These are phyloP conservation scores for Aurelia aurita DNA, from an alignment of 30 jellyfish, hydroid and myxozoan genomes.

Conservation along the genomic window DNA sequence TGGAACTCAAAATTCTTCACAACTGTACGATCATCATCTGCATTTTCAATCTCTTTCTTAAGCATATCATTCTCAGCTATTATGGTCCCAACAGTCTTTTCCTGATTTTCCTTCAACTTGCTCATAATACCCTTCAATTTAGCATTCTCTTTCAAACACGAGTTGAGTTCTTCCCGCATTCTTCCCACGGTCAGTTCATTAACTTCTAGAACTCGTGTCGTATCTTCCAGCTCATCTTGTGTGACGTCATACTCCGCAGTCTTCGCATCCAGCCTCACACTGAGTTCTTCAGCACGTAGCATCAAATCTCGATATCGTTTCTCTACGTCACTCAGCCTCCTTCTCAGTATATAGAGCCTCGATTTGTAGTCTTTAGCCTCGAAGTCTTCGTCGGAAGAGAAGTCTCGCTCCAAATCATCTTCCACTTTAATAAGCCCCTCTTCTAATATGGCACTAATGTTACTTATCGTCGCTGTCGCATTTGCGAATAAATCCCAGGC, in stretches of 20 bases:
- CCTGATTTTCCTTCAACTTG: slow-evolving; percentile 76
- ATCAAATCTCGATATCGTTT: slow-evolving; percentile 93
- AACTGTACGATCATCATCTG: slow-evolving; percentile 42
- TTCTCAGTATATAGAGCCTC: slow-evolving; percentile 91
- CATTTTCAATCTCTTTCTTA: slow-evolving; percentile 51
- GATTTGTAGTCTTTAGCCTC: slow-evolving; percentile 94
- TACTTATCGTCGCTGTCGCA: slow-evolving; percentile 90
- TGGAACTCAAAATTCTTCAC: slow-evolving; percentile 39
- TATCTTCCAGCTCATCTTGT: slow-evolving; percentile 97
- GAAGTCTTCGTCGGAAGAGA: slow-evolving; percentile 82
- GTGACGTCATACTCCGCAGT: slow-evolving; percentile 97
- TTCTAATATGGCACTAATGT: slow-evolving; percentile 80
- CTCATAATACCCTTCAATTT: slow-evolving; percentile 61
- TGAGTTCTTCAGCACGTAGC: slow-evolving; percentile 95
- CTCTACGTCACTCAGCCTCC: slow-evolving; percentile 95
- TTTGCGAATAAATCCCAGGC: slow-evolving; percentile 93
- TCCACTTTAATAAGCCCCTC: slow-evolving; percentile 95
- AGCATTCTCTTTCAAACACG: slow-evolving; percentile 69
- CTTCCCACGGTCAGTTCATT: slow-evolving; percentile 72
- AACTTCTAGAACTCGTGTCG: slow-evolving; percentile 86
- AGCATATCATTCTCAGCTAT: slow-evolving; percentile 79
- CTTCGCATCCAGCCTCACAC: slow-evolving; percentile 94
- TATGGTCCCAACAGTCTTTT: slow-evolving; percentile 80
- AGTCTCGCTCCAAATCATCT: slow-evolving; percentile 92
- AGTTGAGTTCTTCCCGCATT: slow-evolving; percentile 50